Percentiles rank a stretch among this genome's conserved stretches.
These are phyloP conservation scores for Hydrophis major DNA, from an alignment of 2,797 vertebrate genomes.

Conservation along the genomic window DNA sequence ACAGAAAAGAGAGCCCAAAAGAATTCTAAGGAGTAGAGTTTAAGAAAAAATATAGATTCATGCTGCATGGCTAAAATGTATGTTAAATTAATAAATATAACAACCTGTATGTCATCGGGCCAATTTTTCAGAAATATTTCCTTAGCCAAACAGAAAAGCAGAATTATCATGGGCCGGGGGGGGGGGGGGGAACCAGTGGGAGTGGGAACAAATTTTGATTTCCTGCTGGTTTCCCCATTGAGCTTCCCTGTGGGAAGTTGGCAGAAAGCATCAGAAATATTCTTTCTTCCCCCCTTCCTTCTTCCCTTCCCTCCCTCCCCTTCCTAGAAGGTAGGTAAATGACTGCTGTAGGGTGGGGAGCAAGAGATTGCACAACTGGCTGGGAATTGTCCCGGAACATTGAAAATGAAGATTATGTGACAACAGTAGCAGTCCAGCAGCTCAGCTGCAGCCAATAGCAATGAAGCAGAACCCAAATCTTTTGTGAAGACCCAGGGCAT, in stretches of 20 bases:
- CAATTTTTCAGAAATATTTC: background rate
- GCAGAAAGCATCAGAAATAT: background rate
- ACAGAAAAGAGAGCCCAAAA: background rate
- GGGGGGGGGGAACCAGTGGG: background rate
- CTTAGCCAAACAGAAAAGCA: background rate
- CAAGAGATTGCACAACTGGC: background rate
- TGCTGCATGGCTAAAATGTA: background rate
- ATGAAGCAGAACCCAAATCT: background rate
- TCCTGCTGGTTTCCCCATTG: background rate
- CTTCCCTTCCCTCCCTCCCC: background rate
- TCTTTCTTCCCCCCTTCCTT: background rate
- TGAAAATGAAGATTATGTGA: background rate
- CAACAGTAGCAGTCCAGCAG: background rate
- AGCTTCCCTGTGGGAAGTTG: background rate
- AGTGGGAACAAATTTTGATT: background rate
- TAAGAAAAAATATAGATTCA: background rate
- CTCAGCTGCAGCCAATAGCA: background rate
- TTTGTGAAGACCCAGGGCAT: too few species aligned
- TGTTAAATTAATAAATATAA: background rate
- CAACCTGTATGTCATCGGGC: background rate
- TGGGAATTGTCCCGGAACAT: background rate
- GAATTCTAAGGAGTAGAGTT: background rate
- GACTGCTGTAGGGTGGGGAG: background rate
- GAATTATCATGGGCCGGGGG: background rate
- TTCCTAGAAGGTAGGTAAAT: background rate